Percentiles rank a stretch among this genome's conserved stretches.
Evolutionary conservation across 2,113 vertebrate species (phyloP).

Genomic region (Origma solitaria): DNA sequence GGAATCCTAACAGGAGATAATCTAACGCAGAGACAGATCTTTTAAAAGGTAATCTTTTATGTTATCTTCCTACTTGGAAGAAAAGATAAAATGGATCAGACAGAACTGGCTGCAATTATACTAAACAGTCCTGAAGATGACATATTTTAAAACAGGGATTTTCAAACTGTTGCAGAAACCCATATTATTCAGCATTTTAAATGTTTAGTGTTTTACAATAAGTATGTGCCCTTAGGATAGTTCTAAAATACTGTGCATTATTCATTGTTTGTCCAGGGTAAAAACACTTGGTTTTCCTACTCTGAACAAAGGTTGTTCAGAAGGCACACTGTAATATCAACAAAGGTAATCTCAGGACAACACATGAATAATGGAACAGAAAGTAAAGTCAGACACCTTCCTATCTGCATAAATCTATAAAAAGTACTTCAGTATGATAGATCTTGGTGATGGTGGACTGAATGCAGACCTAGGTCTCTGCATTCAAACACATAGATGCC

Average conservation of each 20-base stretch:
- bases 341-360: slow-evolving; percentile 27
- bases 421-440: neutral
- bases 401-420: slow-evolving; percentile 12
- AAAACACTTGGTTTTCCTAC: neutral
- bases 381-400: slow-evolving; percentile 34
- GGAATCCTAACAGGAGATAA: neutral
- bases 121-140: neutral
- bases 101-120: neutral
- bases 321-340: neutral
- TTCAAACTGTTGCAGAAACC: neutral
- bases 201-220: neutral
- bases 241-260: neutral
- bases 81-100: neutral
- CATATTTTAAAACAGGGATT: neutral
- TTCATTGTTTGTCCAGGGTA: neutral
- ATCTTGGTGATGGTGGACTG: neutral
- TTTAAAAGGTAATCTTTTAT: neutral
- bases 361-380: slow-evolving; percentile 45
- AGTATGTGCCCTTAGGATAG: neutral
- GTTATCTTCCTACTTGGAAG: neutral
- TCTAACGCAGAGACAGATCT: neutral
- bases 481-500: neutral
- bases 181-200: neutral
- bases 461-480: neutral
- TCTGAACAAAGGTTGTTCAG: neutral